Evolutionary conservation across 2,888 invertebrate species (phyloP).

Genomic region (Neoascia interrupta): DNA sequence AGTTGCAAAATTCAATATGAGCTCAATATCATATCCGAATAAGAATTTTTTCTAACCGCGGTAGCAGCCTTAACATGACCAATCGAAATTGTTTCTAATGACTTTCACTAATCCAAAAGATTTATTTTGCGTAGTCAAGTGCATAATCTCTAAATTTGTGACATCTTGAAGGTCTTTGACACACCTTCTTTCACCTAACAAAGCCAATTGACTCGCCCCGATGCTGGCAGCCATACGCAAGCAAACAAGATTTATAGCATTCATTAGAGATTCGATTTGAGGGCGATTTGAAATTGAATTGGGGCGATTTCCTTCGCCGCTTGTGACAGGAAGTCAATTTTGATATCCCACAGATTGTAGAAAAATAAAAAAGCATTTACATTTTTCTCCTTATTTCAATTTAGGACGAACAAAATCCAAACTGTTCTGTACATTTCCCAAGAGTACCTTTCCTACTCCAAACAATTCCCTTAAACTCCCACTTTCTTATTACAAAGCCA

Average conservation of each 20-base stretch:
- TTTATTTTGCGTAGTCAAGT: constrained; percentile 36
- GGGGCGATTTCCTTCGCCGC: constrained; percentile 25
- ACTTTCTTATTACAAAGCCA: neutral
- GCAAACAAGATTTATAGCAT: constrained; percentile 54
- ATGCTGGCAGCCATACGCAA: neutral
- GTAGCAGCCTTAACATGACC: too few relatives aligned
- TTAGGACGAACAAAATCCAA: neutral
- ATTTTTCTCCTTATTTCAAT: constrained; percentile 8
- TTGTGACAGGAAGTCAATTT: constrained; percentile 27
- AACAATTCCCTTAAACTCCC: constrained; percentile 22
- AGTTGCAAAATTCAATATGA: too few relatives aligned
- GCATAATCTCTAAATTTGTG: constrained; percentile 48
- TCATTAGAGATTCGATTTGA: constrained; percentile 62
- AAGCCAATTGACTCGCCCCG: constrained; percentile 50
- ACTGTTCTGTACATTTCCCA: constrained; percentile 1
- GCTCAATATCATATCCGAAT: too few relatives aligned
- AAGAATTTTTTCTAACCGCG: too few relatives aligned
- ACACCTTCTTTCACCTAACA: constrained; percentile 65
- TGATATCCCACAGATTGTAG: constrained; percentile 25
- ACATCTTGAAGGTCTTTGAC: constrained; percentile 52
- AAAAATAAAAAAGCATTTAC: constrained; percentile 8
- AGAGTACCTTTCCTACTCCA: constrained; percentile 9
- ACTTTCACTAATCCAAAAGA: too few relatives aligned
- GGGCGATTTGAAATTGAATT: constrained; percentile 52
- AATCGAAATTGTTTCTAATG: constrained; percentile 11